Conservation (phyloP, 2,888 invertebrate genomes). For the Clitarchus hookeri region DNA sequence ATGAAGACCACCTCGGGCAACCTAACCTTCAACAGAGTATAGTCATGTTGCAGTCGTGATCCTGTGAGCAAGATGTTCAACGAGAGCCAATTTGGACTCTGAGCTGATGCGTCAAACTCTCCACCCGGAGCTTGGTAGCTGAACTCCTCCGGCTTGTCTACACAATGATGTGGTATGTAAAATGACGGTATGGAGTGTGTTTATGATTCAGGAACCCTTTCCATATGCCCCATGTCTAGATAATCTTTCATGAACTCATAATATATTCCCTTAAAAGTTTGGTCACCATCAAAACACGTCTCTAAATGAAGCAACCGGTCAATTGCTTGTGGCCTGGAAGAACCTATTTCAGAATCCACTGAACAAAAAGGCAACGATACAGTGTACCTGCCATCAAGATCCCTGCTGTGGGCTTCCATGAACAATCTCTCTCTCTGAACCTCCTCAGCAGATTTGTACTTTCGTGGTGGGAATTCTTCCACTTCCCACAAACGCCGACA, state of each 20-base stretch:
- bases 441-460: neutral
- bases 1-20: too few species aligned
- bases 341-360: neutral
- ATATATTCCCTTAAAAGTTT: neutral
- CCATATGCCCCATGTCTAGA: neutral
- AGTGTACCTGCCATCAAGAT: neutral
- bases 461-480: neutral
- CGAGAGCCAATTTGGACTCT: too few species aligned
- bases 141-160: too few species aligned
- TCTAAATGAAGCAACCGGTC: neutral
- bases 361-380: neutral
- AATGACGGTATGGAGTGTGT: too few species aligned
- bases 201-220: neutral
- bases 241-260: neutral
- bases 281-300: neutral
- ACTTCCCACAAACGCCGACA: neutral
- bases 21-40: too few species aligned
- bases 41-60: too few species aligned
- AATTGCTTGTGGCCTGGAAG: neutral
- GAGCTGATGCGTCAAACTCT: too few species aligned
- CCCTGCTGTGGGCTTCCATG: neutral
- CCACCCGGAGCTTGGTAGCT: too few species aligned
- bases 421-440: neutral
- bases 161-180: too few species aligned
- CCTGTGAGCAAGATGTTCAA: too few species aligned